phyloP scores from a whole-genome alignment of 2,113 vertebrate genomes.

The Progne subis region DNA sequence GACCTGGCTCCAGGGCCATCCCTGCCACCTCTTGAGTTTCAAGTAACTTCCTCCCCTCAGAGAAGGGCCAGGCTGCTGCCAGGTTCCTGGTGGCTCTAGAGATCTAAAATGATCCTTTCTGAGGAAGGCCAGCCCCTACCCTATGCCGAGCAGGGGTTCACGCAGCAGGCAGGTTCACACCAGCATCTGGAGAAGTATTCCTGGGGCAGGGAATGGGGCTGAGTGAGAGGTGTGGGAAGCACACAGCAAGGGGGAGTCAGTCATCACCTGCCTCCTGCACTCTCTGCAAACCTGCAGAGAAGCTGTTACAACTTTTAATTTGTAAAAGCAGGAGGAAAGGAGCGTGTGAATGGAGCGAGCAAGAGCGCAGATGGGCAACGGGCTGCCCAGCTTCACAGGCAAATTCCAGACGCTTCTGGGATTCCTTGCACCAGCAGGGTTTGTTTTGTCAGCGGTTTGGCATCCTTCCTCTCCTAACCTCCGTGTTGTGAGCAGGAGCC shows the following conservation, averaged over 20 bases:
- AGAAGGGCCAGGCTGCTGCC: neutral
- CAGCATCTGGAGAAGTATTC: fast-evolving
- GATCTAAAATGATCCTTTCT: neutral
- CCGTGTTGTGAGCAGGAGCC: neutral
- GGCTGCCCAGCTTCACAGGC: slow-evolving; percentile 23
- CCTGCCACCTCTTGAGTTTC: fast-evolving
- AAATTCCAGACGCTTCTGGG: slow-evolving; percentile 45
- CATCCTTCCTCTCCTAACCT: slow-evolving; percentile 25
- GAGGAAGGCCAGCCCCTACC: neutral
- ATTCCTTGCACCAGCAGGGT: slow-evolving; percentile 39
- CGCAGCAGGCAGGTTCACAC: neutral
- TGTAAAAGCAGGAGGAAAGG: neutral
- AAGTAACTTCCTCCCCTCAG: neutral
- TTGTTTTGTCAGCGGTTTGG: slow-evolving; percentile 40
- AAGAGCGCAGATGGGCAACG: slow-evolving; percentile 3
- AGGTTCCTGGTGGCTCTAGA: neutral
- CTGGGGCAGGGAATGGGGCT: neutral
- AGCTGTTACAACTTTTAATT: neutral
- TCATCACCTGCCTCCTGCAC: fast-evolving
- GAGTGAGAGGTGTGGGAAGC: neutral
- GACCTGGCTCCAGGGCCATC: neutral
- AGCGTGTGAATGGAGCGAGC: neutral
- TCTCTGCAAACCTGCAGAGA: neutral
- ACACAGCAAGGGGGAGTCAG: neutral
- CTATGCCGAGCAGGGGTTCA: neutral